Evolutionary conservation across 2,113 vertebrate genomes (phyloP), one percentile per base, ranked within the genome.

Genomic region (Dolichallabes microphthalmus): DNA sequence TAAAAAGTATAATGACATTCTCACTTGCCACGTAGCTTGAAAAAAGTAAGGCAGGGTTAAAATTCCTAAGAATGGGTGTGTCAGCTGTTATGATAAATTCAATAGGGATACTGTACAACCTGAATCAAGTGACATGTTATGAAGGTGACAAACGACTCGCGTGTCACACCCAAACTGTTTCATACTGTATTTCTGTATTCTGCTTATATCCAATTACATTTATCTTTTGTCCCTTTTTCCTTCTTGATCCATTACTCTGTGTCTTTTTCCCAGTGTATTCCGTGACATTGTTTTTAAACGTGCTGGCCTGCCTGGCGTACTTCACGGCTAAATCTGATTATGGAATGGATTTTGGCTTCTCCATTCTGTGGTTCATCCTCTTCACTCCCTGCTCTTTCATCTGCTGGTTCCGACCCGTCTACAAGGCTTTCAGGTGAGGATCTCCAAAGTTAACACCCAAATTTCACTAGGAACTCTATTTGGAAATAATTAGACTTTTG

Each of bases 391-490:
- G 97, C 93, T 97, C 98, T 89, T 99, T 99, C 92, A 89, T 99
- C 84, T 99, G 98, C 92, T 99, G 98, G 98, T 99, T 96, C 93
- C 94, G 97, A 87, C 98, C 98, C 0, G 92, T 98, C 91, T 99
- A 99, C 93, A 99, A 98, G 93, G 98, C 98, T 89, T 99, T 99
- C 93, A 97, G 92, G 98, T 97, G 89, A 96, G 96, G 93, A 35
- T 52, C 71, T 30, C 12, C 15, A 45, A 14, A 35, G 27, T 30
- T 19, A 32, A 5, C 35, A 19, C 3, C 55, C 20, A n/a, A 10
- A 50, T 8, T 75, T 6, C 77, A 11, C 61, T 39, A 1, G 52
- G 50, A 53, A 81, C 61, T 12, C 15, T 30, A 52, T 68, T 13
- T 55, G 17, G 55, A 45, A n/a, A n/a, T 8, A 15, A 52, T 52